A percentile compares a stretch with the other conserved stretches of the same genome.
Evolutionary conservation across 2,888 invertebrate species (phyloP).

Genomic region (Corythucha ciliata): DNA sequence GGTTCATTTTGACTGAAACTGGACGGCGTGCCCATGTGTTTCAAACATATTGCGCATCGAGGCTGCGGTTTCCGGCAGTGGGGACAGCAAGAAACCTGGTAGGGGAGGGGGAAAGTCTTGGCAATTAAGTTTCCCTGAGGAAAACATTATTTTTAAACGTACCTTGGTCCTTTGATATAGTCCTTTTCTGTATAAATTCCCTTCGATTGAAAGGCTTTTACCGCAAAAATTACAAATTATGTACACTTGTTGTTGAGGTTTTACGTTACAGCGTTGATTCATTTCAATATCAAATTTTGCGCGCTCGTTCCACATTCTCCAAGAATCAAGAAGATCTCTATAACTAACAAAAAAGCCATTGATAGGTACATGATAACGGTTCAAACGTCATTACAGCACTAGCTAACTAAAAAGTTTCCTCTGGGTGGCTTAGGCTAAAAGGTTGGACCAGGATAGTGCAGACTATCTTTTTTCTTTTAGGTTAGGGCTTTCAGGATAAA

Average conservation of each 20-base stretch:
- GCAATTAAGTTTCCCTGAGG: not conserved
- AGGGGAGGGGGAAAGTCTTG: slow-evolving; percentile 1
- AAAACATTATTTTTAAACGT: not conserved
- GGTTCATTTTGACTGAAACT: slow-evolving; percentile 30
- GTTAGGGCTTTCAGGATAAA: too few species aligned
- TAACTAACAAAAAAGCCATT: slow-evolving; percentile 51
- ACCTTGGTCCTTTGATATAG: slow-evolving; percentile 24
- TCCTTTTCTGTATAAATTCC: slow-evolving; percentile 16
- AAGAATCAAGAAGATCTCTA: slow-evolving; percentile 71
- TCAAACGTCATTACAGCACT: not conserved
- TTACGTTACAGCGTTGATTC: slow-evolving; percentile 50
- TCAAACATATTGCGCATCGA: slow-evolving; percentile 83
- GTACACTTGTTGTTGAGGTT: slow-evolving; percentile 57
- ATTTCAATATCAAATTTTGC: slow-evolving; percentile 80
- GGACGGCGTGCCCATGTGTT: slow-evolving; percentile 77
- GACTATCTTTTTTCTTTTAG: too few species aligned
- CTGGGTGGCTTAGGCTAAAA: not conserved
- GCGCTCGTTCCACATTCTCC: slow-evolving; percentile 84
- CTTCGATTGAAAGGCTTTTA: slow-evolving; percentile 69
- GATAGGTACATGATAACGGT: slow-evolving; percentile 3
- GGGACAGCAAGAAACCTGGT: slow-evolving; percentile 57
- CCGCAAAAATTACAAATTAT: slow-evolving; percentile 92
- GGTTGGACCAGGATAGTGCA: too few species aligned
- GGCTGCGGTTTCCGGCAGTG: slow-evolving; percentile 91
- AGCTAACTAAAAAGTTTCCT: not conserved